Evolutionary conservation across 2,797 vertebrate species (phyloP).

Genomic region (Petrocephalus schoutedeni): DNA sequence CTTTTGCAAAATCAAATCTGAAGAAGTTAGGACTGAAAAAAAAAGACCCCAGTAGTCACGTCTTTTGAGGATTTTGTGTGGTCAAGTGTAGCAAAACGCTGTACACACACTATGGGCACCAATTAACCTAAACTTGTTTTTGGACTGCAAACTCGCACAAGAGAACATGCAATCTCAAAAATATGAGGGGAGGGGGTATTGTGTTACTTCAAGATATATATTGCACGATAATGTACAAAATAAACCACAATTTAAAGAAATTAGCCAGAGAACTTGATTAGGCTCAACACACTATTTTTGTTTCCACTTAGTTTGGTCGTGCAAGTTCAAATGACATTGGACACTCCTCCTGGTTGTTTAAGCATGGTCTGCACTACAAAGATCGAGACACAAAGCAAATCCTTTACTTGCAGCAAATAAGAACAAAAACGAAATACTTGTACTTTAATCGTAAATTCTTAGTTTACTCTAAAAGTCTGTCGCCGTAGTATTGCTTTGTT

Average conservation of each 20-base stretch:
- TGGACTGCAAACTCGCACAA: neutral
- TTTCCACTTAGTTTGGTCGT: too few relatives aligned
- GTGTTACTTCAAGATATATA: neutral
- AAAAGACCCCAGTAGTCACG: too few relatives aligned
- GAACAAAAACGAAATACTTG: too few relatives aligned
- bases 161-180: neutral
- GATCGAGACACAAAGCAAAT: neutral
- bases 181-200: neutral
- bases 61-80: too few relatives aligned
- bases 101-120: neutral
- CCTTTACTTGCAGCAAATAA: too few relatives aligned
- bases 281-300: neutral
- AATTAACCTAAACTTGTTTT: neutral
- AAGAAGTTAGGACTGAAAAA: too few relatives aligned
- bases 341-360: too few relatives aligned
- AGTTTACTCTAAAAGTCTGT: neutral
- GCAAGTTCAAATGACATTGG: neutral
- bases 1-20: too few relatives aligned
- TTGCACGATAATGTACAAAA: neutral
- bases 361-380: neutral
- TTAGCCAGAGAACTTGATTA: neutral
- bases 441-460: too few relatives aligned
- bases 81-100: too few relatives aligned
- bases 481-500: neutral
- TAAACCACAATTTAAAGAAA: neutral